Conservation (phyloP, 37 sponge, comb jelly and placozoan genomes). For the Amphimedon queenslandica region DNA sequence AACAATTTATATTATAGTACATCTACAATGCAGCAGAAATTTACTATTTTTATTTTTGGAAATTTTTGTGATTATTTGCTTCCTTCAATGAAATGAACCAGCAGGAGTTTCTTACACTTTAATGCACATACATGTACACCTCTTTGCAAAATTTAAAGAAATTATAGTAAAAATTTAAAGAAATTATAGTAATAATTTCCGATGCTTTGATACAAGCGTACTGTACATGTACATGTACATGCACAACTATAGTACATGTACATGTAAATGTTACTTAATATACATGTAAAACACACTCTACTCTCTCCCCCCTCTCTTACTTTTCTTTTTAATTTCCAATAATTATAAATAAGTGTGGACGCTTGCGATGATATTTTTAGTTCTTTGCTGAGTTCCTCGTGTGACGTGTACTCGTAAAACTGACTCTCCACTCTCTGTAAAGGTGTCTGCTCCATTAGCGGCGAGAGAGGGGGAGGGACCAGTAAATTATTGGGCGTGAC, state of each 20-base stretch:
- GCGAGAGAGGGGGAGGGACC: not conserved
- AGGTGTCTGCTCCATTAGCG: constrained; percentile 21
- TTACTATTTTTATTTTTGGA: no score
- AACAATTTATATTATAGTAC: not conserved
- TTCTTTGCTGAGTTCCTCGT: constrained; percentile 37
- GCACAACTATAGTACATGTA: not conserved
- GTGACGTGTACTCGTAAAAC: constrained; percentile 63
- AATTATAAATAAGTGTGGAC: constrained; percentile 67
- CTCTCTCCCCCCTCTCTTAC: constrained; percentile 7
- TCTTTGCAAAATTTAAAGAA: not conserved
- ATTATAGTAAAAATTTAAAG: not conserved
- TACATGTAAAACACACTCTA: not conserved
- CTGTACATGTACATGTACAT: not conserved
- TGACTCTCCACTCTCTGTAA: constrained; percentile 58
- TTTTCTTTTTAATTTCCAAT: constrained; percentile 90
- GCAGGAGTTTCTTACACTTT: not conserved
- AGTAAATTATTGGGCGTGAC: constrained; percentile 32
- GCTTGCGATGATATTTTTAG: constrained; percentile 36
- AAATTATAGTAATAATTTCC: not conserved
- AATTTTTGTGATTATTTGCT: no score
- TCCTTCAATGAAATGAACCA: no score
- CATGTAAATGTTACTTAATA: no score
- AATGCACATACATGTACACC: not conserved
- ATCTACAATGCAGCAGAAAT: no score
- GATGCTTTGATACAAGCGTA: not conserved